Percentiles rank a stretch among this genome's conserved stretches.
Conservation (phyloP, 2,113 vertebrate species). For the Excalfactoria chinensis region DNA sequence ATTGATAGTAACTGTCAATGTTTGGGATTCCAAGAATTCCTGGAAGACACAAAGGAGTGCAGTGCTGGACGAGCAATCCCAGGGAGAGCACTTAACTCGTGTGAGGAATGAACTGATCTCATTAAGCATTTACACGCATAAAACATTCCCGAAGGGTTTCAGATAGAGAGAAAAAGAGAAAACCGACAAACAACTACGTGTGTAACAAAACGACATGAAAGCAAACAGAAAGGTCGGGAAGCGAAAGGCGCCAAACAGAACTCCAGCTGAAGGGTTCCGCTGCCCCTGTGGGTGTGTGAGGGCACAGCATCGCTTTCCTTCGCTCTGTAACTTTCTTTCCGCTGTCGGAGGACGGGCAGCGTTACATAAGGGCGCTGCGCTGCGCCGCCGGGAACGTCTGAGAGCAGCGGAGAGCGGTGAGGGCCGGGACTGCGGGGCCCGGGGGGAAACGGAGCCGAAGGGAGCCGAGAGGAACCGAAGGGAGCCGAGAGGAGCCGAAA, state of each 20-base stretch:
- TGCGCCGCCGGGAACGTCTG: background rate
- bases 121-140: background rate
- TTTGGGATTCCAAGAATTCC: background rate
- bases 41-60: background rate
- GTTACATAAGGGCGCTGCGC: fast-evolving
- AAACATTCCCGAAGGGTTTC: background rate
- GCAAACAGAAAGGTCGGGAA: fast-evolving
- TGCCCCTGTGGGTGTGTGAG: fast-evolving
- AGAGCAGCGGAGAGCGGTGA: no score
- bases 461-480: no score
- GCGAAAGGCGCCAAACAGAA: background rate
- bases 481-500: no score
- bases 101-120: background rate
- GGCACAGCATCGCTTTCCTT: background rate
- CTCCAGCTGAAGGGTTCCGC: no score
- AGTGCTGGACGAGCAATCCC: background rate
- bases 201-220: background rate
- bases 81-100: background rate
- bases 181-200: no score
- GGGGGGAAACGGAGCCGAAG: no score
- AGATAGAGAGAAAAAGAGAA: background rate
- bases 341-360: background rate
- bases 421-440: no score
- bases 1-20: background rate
- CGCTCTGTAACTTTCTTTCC: background rate